These are phyloP conservation scores for Trissolcus brochymenae DNA, from an alignment of 2,888 invertebrate genomes.

Conservation along the genomic window DNA sequence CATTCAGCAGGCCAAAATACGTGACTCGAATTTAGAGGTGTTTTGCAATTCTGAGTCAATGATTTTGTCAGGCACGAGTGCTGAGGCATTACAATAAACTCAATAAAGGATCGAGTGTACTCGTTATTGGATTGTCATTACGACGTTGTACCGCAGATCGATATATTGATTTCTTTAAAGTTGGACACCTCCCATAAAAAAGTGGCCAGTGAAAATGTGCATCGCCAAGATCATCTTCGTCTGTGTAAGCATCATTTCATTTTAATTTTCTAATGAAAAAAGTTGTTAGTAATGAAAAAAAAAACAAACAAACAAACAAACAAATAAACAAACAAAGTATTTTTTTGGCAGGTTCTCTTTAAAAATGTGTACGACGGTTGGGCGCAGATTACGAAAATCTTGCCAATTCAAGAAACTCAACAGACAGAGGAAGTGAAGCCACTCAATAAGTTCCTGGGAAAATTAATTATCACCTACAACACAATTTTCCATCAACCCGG, in stretches of 20 bases:
- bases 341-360: conserved; percentile 60
- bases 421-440: conserved; percentile 62
- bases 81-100: conserved; percentile 55
- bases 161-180: conserved; percentile 34
- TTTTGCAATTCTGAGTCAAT: conserved; percentile 66
- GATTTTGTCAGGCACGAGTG: conserved; percentile 63
- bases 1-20: conserved; percentile 32
- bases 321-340: too few species aligned
- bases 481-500: conserved; percentile 66
- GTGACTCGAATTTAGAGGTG: conserved; percentile 37
- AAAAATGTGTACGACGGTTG: conserved; percentile 61
- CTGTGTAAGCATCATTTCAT: conserved; percentile 23
- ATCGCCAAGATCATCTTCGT: conserved; percentile 19
- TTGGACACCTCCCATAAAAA: conserved; percentile 1
- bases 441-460: conserved; percentile 67
- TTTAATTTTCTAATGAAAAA: neutral
- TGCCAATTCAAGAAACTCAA: conserved; percentile 64
- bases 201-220: conserved; percentile 18
- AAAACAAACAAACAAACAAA: too few species aligned
- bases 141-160: conserved; percentile 32
- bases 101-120: conserved; percentile 36
- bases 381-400: conserved; percentile 67
- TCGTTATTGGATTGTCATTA: conserved; percentile 41
- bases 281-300: neutral
- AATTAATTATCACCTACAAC: conserved; percentile 68